Conservation (phyloP, 2,797 vertebrate species). For the Odontamblyopus lacepedii region DNA sequence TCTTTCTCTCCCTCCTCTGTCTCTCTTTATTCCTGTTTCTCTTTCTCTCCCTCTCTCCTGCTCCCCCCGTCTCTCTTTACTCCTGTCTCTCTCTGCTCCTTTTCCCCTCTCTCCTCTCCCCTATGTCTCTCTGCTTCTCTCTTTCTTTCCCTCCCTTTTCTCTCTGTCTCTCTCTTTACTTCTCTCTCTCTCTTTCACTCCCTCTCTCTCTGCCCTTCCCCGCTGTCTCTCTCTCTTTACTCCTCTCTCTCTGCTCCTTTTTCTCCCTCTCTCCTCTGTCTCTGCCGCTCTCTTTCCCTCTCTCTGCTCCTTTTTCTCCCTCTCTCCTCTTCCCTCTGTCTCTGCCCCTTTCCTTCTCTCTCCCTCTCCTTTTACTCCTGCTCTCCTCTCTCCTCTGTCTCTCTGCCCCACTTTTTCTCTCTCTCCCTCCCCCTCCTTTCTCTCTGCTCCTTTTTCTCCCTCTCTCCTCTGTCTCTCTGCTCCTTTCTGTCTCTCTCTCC, state of each 20-base stretch:
- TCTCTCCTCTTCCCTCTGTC: conserved; percentile 10
- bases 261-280: background rate
- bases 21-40: too few relatives aligned
- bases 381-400: background rate
- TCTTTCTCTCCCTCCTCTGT: background rate
- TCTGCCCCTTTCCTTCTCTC: background rate
- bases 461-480: conserved; percentile 27
- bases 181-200: conserved; percentile 16
- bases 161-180: background rate
- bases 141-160: background rate
- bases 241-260: background rate
- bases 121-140: conserved; percentile 7
- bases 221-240: background rate
- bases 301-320: background rate
- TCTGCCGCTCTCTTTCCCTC: background rate
- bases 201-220: conserved; percentile 10
- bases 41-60: background rate
- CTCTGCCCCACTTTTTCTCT: background rate
- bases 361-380: conserved; percentile 2
- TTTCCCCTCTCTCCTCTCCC: conserved; percentile 29
- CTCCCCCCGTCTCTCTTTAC: conserved; percentile 12
- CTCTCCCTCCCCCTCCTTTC: background rate
- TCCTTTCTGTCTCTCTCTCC: background rate
- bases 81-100: background rate
- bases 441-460: conserved; percentile 21